Conservation (phyloP, 1,140 invertebrate genomes). For the Pseudachorutes palmiensis region DNA sequence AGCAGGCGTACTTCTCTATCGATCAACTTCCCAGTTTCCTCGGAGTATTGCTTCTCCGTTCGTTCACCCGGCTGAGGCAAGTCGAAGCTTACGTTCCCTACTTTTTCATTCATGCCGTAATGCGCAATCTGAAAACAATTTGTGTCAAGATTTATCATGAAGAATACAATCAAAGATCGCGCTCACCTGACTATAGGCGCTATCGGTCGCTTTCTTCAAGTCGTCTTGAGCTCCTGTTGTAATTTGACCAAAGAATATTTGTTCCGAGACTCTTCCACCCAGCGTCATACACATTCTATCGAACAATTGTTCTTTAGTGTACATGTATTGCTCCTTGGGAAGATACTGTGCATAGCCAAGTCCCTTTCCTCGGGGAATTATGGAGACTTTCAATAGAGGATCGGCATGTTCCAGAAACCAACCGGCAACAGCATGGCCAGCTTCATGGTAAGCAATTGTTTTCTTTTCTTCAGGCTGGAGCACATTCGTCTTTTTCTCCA, state of each 20-base stretch:
- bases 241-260: conserved; percentile 89
- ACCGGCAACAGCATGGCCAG: conserved; percentile 96
- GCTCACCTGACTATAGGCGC: conserved; percentile 62
- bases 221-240: conserved; percentile 99
- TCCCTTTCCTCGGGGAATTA: conserved; percentile 67
- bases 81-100: conserved; percentile 95
- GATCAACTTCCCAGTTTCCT: conserved; percentile 92
- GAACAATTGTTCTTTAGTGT: conserved; percentile 93
- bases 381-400: conserved; percentile 88
- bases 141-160: conserved; percentile 34
- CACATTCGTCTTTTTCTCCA: conserved; percentile 99
- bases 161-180: conserved; percentile 56
- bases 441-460: conserved; percentile 98
- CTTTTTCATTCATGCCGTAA: conserved; percentile 96
- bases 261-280: conserved; percentile 91
- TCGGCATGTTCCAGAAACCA: conserved; percentile 97
- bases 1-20: conserved; percentile 85
- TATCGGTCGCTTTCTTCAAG: conserved; percentile 81
- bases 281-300: conserved; percentile 80
- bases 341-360: conserved; percentile 95
- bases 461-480: conserved; percentile 96
- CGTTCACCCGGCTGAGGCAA: conserved; percentile 85
- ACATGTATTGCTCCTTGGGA: conserved; percentile 96
- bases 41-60: conserved; percentile 96
- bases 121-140: conserved; percentile 59